A percentile compares a stretch with the other conserved stretches of the same genome.
Evolutionary conservation across 2,888 invertebrate species (phyloP).

Genomic region (Mystacides longicornis): DNA sequence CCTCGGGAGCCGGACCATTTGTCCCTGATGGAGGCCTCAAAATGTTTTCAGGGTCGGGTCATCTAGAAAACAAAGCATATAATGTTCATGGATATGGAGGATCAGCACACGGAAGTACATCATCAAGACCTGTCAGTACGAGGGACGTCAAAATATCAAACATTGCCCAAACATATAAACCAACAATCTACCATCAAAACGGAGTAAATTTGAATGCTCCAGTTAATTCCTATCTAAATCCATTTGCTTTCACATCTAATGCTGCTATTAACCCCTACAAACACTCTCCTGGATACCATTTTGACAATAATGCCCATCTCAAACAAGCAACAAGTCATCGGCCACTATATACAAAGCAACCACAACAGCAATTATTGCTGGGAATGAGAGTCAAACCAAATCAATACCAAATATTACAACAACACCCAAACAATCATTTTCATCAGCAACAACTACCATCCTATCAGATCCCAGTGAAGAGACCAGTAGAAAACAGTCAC

Average conservation of each 20-base stretch:
- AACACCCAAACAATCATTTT: constrained; percentile 37
- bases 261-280: constrained; percentile 39
- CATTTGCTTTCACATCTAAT: constrained; percentile 35
- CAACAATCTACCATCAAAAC: constrained; percentile 36
- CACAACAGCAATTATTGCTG: constrained; percentile 25
- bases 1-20: constrained; percentile 36
- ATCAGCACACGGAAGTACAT: constrained; percentile 37
- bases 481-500: constrained; percentile 37
- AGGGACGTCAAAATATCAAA: constrained; percentile 43
- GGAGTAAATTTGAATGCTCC: constrained; percentile 38
- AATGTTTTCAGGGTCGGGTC: constrained; percentile 13
- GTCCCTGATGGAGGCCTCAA: constrained; percentile 28
- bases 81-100: constrained; percentile 37
- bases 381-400: constrained; percentile 36
- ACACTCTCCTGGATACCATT: constrained; percentile 26
- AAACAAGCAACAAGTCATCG: constrained; percentile 37
- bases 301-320: constrained; percentile 31
- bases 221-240: constrained; percentile 43
- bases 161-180: constrained; percentile 44
- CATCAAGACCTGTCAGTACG: constrained; percentile 38
- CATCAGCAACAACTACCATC: constrained; percentile 14
- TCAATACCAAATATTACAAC: constrained; percentile 36
- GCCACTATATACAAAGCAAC: constrained; percentile 38
- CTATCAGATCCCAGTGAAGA: constrained; percentile 28
- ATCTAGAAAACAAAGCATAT: constrained; percentile 19